Evolutionary conservation across 1,140 invertebrate species (phyloP).

Genomic region (Glossosoma conforme): DNA sequence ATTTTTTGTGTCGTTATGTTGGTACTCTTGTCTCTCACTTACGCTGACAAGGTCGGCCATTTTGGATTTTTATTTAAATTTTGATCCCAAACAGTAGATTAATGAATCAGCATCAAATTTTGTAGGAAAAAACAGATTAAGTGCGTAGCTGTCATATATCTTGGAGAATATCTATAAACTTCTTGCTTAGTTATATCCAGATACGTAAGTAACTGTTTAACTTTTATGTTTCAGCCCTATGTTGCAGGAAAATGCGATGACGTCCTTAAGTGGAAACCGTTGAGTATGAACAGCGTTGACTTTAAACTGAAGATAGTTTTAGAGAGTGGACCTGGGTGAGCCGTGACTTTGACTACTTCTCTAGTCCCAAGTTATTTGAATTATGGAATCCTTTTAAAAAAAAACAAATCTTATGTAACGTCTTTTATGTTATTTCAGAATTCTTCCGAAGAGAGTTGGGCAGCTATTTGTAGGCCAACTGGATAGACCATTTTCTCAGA

Average conservation of each 20-base stretch:
- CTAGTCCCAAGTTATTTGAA: neutral
- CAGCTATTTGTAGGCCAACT: slow-evolving; percentile 74
- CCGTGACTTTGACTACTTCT: slow-evolving; percentile 17
- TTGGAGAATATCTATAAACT: too few species aligned
- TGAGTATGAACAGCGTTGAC: slow-evolving; percentile 90
- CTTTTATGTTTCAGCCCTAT: slow-evolving; percentile 70
- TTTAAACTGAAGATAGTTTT: slow-evolving; percentile 82
- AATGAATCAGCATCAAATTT: too few species aligned
- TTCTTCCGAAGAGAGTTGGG: slow-evolving; percentile 69
- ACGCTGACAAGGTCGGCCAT: neutral
- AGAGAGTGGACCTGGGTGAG: slow-evolving; percentile 68
- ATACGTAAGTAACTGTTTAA: too few species aligned
- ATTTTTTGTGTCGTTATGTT: too few species aligned
- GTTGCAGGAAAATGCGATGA: slow-evolving; percentile 72
- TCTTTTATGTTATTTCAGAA: slow-evolving; percentile 49
- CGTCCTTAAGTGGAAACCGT: slow-evolving; percentile 97
- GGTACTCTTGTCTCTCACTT: neutral
- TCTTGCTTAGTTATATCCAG: too few species aligned
- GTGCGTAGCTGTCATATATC: too few species aligned
- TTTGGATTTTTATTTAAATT: neutral
- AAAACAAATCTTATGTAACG: neutral
- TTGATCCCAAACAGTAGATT: neutral
- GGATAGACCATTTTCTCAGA: slow-evolving; percentile 59
- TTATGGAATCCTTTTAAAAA: slow-evolving; percentile 1
- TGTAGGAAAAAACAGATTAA: too few species aligned